Evolutionary conservation across 2,113 vertebrate species (phyloP), one percentile per base, ranked within the genome.

Genomic region (Carassius auratus): DNA sequence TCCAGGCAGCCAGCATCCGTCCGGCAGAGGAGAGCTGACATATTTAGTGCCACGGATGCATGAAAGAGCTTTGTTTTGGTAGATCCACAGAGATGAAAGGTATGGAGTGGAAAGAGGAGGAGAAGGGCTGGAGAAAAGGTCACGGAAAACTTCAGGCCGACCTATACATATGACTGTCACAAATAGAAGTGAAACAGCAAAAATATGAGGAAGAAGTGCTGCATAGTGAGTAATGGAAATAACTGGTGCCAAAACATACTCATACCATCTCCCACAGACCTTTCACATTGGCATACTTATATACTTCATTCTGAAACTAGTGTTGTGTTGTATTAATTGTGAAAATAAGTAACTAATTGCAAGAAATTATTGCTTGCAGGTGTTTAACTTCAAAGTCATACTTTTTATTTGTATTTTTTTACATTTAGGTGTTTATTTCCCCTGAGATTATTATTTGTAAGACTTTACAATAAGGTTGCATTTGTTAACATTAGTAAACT

Each of bases 11-110:
- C 61, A 59, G 38, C 42, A 59, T 64, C 66, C 69, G 17, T 78
- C 55, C 8, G 6, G 50, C 45, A 38, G 59, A 81, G 64, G 30
- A 86, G 57, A 76, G 71, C 55, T 86, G 76, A 62, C 85, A 50
- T 81, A 55, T 69, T 57, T 69, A 86, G 36, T 38, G 23, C 13
- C 69, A 62, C 85, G 52, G 57, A 64, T 55, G 59, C 71, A 76
- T 82, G 45, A 36, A 86, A 64, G 26, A 36, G 21, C 57, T 75
- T 52, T 82, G 69, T 61, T 81, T 73, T 64, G 84, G 36, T 45
- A 80, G 76, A 80, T 74, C 10, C 81, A 69, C 80, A 73, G 68
- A 73, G 81, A 83, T 83, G 52, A 83, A 83, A 73, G 80, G 45
- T 82, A 26, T 82, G 23, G 62, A 30, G n/a, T 17, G 57, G 14